These are phyloP conservation scores for Galeruca laticollis DNA, from an alignment of 2,888 invertebrate species.

Conservation along the genomic window DNA sequence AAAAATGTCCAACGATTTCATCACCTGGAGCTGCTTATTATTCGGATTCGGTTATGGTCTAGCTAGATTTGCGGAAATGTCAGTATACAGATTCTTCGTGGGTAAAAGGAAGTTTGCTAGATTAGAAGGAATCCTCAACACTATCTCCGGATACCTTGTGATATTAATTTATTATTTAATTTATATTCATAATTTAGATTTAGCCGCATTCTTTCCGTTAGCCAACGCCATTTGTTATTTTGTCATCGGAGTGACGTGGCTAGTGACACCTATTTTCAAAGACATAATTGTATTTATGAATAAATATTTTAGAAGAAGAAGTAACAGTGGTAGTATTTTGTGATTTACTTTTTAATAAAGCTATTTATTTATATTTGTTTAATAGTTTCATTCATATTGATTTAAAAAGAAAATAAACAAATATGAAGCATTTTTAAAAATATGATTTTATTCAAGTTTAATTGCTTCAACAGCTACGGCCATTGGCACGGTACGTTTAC, in stretches of 20 bases:
- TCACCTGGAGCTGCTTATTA: constrained; percentile 69
- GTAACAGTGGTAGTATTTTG: constrained; percentile 16
- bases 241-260: constrained; percentile 50
- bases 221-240: constrained; percentile 46
- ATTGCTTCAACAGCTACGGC: too few relatives aligned
- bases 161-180: constrained; percentile 60
- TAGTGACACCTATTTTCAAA: constrained; percentile 40
- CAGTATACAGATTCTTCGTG: constrained; percentile 67
- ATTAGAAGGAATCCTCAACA: constrained; percentile 68
- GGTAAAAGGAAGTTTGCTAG: constrained; percentile 69
- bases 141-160: constrained; percentile 64
- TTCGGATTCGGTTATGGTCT: constrained; percentile 70
- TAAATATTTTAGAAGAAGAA: constrained; percentile 19
- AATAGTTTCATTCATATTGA: not conserved
- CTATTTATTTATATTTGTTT: not conserved
- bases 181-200: constrained; percentile 46
- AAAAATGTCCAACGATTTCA: constrained; percentile 65
- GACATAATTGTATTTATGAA: constrained; percentile 8
- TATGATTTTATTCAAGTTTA: too few relatives aligned
- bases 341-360: constrained; percentile 1
- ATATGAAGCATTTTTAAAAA: too few relatives aligned
- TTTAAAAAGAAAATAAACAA: not conserved
- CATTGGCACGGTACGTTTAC: too few relatives aligned
- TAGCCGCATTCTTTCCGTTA: constrained; percentile 46
- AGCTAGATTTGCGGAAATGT: constrained; percentile 67